Base-by-base conservation (phyloP, 2,888 invertebrate genomes). In the Agrilus cyanescens region DNA sequence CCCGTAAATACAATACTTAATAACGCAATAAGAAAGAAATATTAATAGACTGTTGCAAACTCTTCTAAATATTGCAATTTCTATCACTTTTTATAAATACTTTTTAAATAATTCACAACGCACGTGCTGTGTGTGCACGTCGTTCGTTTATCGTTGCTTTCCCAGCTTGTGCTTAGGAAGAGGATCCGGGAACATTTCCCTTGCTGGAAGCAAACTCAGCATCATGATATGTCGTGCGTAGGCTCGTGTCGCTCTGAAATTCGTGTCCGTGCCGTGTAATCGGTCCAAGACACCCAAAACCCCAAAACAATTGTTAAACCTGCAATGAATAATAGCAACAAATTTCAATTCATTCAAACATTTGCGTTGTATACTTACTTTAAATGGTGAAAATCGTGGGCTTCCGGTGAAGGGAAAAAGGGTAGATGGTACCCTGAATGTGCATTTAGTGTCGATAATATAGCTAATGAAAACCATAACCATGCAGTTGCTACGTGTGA, bases 401-500 rank as follows among this genome's bases (percentile, higher is more conserved):
- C 83, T 63, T 88, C 87, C 6, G 88, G 85, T 34, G 85, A 85
- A 5, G 85, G 85, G 60, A 87, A 80, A 63, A 87, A 83, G 1
- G 89, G 88, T 57, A 88, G 69, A 66, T 89, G 88, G 59, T 88
- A 89, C 10, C 88, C 89, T 35, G 84, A 84, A 63, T 89, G 89
- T 7, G 85, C 80, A 58, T 85, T 83, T 39, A 87, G 71, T 2
- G 88, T 87, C 4, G 82, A 82, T 20, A 83, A 59, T 52, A 85
- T 76, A n/a, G 84, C 87, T 45, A 87, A 58, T 1, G 78, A 74
- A 58, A 84, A 82, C 87, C 88, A 89, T 36, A 87, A 61, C 82
- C 80, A 82, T 35, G 80, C 75, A 1, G 81, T 82, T 32, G 80
- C 79, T n/a, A 84, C 76, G 61, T 85, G 85, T 5, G 83, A 81